Conservation (phyloP, 2,888 invertebrate species). For the Plebejus melissa region DNA sequence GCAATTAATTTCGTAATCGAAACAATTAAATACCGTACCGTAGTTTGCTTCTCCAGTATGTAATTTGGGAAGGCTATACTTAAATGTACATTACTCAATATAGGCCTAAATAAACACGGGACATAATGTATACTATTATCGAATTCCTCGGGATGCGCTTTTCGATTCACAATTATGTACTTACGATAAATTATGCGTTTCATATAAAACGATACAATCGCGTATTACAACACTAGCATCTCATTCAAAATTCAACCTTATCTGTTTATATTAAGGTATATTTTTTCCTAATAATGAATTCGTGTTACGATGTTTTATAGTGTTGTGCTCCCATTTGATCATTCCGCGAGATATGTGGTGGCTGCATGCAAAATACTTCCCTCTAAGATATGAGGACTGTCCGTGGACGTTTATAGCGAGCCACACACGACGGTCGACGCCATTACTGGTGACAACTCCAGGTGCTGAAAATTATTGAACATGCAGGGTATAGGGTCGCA, state of each 20-base stretch:
- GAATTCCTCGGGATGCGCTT: conserved; percentile 52
- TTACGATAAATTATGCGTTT: conserved; percentile 69
- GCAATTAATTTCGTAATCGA: conserved; percentile 5
- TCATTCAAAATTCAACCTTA: conserved; percentile 37
- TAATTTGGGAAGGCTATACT: conserved; percentile 35
- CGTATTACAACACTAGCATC: conserved; percentile 31
- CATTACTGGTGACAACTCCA: background rate
- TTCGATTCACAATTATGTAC: conserved; percentile 65
- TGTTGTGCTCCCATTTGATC: conserved; percentile 53
- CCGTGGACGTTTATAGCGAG: conserved; percentile 60
- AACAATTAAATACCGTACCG: conserved; percentile 8
- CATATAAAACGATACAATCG: conserved; percentile 39
- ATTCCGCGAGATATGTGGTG: conserved; percentile 70
- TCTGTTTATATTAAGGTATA: conserved; percentile 28
- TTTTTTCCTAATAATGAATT: background rate
- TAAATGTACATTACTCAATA: conserved; percentile 36
- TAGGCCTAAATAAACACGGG: conserved; percentile 41
- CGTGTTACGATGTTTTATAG: conserved; percentile 29
- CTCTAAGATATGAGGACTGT: conserved; percentile 72
- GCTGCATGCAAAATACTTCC: conserved; percentile 76
- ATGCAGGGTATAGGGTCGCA: background rate
- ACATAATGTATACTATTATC: conserved; percentile 52
- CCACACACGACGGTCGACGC: conserved; percentile 73
- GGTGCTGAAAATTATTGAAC: background rate
- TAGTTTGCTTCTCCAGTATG: conserved; percentile 1